These are phyloP conservation scores for Coelogynopora nodosa DNA, from an alignment of 2,888 invertebrate genomes.

Conservation along the genomic window DNA sequence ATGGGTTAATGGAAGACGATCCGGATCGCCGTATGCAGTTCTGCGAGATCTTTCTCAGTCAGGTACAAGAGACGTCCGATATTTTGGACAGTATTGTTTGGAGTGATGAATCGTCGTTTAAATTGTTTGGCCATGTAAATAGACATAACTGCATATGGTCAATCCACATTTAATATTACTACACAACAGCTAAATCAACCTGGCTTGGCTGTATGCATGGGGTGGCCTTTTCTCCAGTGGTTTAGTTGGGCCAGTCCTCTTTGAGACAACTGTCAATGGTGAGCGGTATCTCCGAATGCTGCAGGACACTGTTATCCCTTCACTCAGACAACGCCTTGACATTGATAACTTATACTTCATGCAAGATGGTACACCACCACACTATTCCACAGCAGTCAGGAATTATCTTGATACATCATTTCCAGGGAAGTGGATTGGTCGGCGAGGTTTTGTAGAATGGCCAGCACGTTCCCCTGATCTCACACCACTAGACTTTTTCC, in stretches of 20 bases:
- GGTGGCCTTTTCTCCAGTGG: slow-evolving; percentile 20
- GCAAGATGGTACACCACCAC: slow-evolving; percentile 20
- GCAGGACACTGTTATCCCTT: background rate
- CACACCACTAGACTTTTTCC: background rate
- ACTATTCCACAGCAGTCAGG: slow-evolving; percentile 25
- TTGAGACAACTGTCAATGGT: background rate
- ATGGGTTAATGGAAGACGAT: background rate
- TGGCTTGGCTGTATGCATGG: slow-evolving; percentile 19
- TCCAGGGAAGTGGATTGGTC: background rate
- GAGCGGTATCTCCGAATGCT: slow-evolving; percentile 27
- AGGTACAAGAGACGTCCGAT: background rate
- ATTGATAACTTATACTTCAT: slow-evolving; percentile 17
- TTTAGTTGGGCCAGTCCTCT: slow-evolving; percentile 14
- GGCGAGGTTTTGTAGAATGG: background rate
- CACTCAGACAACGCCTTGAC: slow-evolving; percentile 25
- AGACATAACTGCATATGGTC: background rate
- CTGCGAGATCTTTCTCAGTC: background rate
- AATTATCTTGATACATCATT: slow-evolving; percentile 8
- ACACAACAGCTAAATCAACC: slow-evolving; percentile 25
- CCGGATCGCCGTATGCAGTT: background rate
- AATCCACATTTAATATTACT: background rate
- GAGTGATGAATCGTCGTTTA: slow-evolving; percentile 6
- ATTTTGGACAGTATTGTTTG: background rate
- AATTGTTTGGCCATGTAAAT: slow-evolving; percentile 8
- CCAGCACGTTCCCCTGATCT: background rate